Conservation (phyloP, 2,113 vertebrate genomes). For the Pimephales promelas region DNA sequence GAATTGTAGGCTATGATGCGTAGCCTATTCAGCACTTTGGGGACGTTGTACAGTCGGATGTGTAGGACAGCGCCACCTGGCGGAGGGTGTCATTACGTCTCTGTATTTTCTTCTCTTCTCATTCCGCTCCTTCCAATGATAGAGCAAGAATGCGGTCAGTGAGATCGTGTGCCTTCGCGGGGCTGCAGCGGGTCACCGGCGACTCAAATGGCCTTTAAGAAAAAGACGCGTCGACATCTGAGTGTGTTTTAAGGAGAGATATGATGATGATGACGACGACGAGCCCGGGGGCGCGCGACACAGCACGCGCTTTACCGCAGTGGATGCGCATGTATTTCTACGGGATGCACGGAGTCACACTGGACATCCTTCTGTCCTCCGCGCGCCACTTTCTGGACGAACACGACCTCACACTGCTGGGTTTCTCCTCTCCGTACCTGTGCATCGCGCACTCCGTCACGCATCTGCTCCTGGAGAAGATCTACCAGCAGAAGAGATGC, state of each 20-base stretch:
- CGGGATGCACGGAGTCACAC: slow-evolving; percentile 85
- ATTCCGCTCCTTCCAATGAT: background rate
- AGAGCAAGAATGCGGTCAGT: background rate
- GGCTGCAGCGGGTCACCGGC: background rate
- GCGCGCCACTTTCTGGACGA: slow-evolving; percentile 60
- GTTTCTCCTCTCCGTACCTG: slow-evolving; percentile 83
- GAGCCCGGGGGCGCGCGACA: slow-evolving; percentile 25
- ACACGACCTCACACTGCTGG: slow-evolving; percentile 69
- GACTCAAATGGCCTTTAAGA: background rate
- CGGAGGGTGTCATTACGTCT: background rate
- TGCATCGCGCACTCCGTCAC: slow-evolving; percentile 80
- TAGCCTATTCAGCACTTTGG: background rate
- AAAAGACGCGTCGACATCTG: slow-evolving; percentile 16
- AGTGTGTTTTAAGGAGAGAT: slow-evolving; percentile 32
- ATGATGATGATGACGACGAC: slow-evolving; percentile 61
- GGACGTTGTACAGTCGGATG: background rate
- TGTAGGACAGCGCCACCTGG: background rate
- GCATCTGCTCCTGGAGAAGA: slow-evolving; percentile 81
- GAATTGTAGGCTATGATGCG: background rate
- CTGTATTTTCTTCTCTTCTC: background rate
- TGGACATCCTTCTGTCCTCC: slow-evolving; percentile 83
- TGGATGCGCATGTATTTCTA: slow-evolving; percentile 90
- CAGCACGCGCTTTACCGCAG: slow-evolving; percentile 71
- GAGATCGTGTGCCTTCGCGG: background rate
- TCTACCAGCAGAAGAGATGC: slow-evolving; percentile 78